Conservation (phyloP, 1,140 invertebrate genomes). For the Littorina saxatilis region DNA sequence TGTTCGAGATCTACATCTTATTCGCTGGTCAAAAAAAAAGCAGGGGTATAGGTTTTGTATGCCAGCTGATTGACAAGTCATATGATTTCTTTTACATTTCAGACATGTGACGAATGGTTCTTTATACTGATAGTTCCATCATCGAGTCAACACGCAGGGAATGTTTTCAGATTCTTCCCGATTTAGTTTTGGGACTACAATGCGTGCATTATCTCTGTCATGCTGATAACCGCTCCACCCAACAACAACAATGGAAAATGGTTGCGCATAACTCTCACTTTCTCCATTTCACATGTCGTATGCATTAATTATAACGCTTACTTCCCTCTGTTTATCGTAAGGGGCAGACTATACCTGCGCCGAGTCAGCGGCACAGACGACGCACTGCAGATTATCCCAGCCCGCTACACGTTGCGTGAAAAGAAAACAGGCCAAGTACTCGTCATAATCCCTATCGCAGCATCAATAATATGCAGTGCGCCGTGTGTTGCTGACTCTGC, state of each 20-base stretch:
- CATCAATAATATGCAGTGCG: too few species aligned
- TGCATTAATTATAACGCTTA: too few species aligned
- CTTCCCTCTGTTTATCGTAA: neutral
- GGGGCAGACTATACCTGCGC: neutral
- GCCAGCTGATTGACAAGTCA: too few species aligned
- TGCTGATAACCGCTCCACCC: neutral
- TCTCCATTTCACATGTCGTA: too few species aligned
- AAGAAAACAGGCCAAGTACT: too few species aligned
- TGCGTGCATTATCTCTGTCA: neutral
- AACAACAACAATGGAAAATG: neutral
- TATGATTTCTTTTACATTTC: too few species aligned
- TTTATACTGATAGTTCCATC: too few species aligned
- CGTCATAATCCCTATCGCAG: neutral
- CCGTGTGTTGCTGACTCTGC: neutral
- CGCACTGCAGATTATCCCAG: neutral
- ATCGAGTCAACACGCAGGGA: neutral
- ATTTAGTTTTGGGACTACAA: neutral
- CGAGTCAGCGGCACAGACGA: neutral
- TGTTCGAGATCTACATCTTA: too few species aligned
- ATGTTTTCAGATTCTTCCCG: neutral
- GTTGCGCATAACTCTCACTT: too few species aligned
- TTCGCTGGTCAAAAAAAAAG: too few species aligned
- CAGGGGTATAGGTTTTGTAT: too few species aligned
- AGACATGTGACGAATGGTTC: too few species aligned
- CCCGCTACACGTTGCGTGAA: neutral